These are phyloP conservation scores for Siniperca obscura DNA, from an alignment of 2,797 vertebrate genomes.

Conservation along the genomic window DNA sequence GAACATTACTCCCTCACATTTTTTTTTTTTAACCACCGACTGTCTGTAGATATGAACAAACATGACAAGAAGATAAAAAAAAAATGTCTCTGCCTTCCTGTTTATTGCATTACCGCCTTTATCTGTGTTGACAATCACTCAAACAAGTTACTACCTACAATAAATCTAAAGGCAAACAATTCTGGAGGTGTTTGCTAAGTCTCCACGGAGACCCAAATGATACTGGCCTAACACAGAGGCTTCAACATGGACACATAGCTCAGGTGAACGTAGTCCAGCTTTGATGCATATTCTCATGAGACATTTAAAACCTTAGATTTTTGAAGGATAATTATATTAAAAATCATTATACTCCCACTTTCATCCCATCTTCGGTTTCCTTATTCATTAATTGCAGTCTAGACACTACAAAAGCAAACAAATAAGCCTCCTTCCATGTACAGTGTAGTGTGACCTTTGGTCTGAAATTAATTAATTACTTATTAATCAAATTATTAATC, in stretches of 20 bases:
- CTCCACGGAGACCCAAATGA: background rate
- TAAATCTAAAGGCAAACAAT: background rate
- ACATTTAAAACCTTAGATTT: background rate
- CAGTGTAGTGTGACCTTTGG: background rate
- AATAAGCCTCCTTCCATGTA: background rate
- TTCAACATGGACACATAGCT: background rate
- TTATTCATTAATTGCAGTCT: background rate
- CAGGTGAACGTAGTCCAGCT: background rate
- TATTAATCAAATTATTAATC: conserved; percentile 25
- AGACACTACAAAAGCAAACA: background rate
- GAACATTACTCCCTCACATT: background rate
- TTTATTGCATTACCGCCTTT: background rate
- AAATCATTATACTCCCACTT: background rate
- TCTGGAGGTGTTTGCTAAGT: background rate
- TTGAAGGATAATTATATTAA: background rate
- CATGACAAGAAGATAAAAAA: background rate
- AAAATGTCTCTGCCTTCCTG: background rate
- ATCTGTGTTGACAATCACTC: background rate
- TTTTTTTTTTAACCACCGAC: too few species aligned
- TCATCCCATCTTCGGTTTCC: background rate
- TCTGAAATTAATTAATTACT: background rate
- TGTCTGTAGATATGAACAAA: background rate
- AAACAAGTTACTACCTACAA: background rate
- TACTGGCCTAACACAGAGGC: background rate
- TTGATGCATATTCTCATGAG: background rate